Conservation (phyloP, 2,888 invertebrate species). For the Gari tellinella region DNA sequence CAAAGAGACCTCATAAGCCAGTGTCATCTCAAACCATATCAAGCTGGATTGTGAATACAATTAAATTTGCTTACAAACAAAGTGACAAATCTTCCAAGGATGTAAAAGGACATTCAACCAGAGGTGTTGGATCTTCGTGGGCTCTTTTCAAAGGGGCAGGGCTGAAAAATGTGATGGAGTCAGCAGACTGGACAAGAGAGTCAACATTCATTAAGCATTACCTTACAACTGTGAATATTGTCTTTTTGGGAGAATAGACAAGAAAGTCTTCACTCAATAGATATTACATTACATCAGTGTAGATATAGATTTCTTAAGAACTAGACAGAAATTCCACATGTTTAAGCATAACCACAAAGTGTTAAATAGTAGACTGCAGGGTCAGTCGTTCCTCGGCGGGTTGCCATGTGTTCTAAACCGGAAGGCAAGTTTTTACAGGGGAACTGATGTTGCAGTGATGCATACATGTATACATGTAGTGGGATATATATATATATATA, state of each 20-base stretch:
- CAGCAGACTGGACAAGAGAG: conserved; percentile 33
- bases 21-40: conserved; percentile 32
- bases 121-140: conserved; percentile 35
- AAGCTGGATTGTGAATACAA: conserved; percentile 16
- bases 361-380: no score
- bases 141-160: conserved; percentile 30
- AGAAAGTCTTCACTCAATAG: neutral
- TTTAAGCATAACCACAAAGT: no score
- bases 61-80: conserved; percentile 20
- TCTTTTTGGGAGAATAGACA: neutral
- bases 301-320: neutral
- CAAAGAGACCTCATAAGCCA: conserved; percentile 24
- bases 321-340: neutral
- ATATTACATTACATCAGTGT: neutral
- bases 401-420: neutral
- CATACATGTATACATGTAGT: neutral
- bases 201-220: conserved; percentile 20
- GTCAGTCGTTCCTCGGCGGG: no score
- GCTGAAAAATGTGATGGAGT: conserved; percentile 19
- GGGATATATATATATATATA: neutral
- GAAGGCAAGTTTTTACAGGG: neutral
- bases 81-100: conserved; percentile 4
- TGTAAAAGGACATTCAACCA: conserved; percentile 30
- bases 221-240: conserved; percentile 7
- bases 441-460: neutral